phyloP scores from a whole-genome alignment of 2,113 vertebrate species.

The Bambusicola thoracicus region DNA sequence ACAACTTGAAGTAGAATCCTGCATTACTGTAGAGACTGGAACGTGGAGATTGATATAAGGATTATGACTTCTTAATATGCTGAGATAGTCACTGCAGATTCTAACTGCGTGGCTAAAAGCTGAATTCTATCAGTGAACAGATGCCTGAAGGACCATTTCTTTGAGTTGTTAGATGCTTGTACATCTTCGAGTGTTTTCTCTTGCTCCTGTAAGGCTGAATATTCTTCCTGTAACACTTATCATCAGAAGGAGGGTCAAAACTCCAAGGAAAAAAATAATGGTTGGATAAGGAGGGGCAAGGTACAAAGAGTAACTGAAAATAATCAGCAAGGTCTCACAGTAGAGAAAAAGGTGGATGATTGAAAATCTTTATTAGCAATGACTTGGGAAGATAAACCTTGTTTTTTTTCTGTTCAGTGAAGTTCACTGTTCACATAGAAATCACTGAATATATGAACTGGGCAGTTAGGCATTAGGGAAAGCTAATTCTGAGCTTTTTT shows the following conservation, averaged over 20 bases:
- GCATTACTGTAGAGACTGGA: background rate
- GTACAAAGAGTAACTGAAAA: constrained; percentile 25
- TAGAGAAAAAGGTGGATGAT: background rate
- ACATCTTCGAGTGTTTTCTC: background rate
- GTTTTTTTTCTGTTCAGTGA: background rate
- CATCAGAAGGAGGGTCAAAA: constrained; percentile 49
- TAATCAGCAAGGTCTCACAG: background rate
- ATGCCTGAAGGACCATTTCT: background rate
- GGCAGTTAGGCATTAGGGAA: background rate
- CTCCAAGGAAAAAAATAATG: constrained; percentile 20
- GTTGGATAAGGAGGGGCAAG: constrained; percentile 54
- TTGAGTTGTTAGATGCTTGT: background rate
- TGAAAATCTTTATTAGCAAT: background rate
- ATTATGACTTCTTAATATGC: background rate
- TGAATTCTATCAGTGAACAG: background rate
- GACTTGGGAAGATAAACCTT: background rate
- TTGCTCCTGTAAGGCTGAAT: background rate
- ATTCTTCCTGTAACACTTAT: constrained; percentile 8
- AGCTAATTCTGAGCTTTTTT: background rate
- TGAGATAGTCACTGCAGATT: background rate
- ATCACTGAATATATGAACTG: background rate
- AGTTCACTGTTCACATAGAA: background rate
- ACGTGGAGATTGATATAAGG: background rate
- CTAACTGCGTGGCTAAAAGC: background rate
- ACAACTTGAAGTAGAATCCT: background rate